These are phyloP conservation scores for Heteronetta atricapilla DNA, from an alignment of 2,113 vertebrate genomes.

Conservation along the genomic window DNA sequence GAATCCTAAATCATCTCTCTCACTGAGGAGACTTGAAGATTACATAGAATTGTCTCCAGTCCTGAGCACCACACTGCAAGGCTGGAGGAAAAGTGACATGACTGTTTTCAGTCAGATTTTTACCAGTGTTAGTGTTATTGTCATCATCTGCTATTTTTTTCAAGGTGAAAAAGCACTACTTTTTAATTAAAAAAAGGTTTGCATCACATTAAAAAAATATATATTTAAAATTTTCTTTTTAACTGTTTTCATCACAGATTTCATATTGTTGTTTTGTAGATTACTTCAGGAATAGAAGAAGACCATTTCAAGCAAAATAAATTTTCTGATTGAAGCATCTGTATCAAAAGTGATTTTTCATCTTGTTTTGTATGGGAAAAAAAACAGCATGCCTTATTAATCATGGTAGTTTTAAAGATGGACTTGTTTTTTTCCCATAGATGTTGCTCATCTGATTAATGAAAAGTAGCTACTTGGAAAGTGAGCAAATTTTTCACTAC, in stretches of 20 bases:
- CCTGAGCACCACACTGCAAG: neutral
- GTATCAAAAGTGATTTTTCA: neutral
- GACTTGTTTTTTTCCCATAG: rapidly evolving
- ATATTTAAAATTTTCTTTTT: neutral
- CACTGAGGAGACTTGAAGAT: neutral
- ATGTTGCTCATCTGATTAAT: neutral
- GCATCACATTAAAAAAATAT: neutral
- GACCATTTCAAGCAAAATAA: neutral
- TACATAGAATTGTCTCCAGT: neutral
- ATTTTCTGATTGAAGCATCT: neutral
- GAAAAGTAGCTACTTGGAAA: neutral
- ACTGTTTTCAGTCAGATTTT: neutral
- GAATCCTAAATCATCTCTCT: neutral
- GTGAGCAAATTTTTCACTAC: neutral
- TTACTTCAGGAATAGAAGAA: neutral
- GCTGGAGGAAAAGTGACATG: neutral
- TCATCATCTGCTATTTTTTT: neutral
- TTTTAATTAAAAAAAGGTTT: neutral
- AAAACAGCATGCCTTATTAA: neutral
- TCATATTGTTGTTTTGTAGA: neutral
- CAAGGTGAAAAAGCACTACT: neutral
- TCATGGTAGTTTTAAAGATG: neutral
- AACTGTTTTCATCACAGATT: neutral
- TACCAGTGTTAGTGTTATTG: neutral
- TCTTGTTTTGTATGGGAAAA: neutral